These are phyloP conservation scores for Scaptomyza caliginosa DNA, from an alignment of 2,888 invertebrate species.

Conservation along the genomic window DNA sequence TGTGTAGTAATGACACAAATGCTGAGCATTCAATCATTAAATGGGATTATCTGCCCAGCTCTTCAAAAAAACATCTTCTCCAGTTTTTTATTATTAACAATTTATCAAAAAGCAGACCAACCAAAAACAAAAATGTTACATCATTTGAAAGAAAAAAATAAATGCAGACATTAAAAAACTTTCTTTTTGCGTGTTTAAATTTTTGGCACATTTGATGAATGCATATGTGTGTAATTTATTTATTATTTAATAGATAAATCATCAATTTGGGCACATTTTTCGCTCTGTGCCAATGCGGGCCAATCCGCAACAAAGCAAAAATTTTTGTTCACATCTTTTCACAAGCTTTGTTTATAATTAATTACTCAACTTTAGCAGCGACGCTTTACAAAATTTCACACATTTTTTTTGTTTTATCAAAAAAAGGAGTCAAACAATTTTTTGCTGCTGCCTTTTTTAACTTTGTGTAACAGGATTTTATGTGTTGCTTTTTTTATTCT, in stretches of 20 bases:
- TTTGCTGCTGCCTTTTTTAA: constrained; percentile 18
- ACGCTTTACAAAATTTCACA: constrained; percentile 40
- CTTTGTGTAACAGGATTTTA: background rate
- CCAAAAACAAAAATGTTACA: constrained; percentile 42
- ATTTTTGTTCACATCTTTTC: constrained; percentile 7
- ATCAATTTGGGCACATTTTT: constrained; percentile 15
- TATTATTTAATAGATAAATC: constrained; percentile 13
- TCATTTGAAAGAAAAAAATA: too few relatives aligned
- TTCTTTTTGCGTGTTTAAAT: constrained; percentile 51
- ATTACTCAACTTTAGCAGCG: constrained; percentile 55
- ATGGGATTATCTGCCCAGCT: constrained; percentile 15
- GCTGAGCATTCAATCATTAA: constrained; percentile 46
- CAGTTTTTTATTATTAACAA: constrained; percentile 55
- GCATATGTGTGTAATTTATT: constrained; percentile 4
- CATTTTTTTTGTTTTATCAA: too few relatives aligned
- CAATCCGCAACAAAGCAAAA: constrained; percentile 11
- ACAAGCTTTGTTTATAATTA: constrained; percentile 55
- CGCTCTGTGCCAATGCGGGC: constrained; percentile 22
- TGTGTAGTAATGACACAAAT: constrained; percentile 27
- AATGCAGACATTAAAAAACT: constrained; percentile 43
- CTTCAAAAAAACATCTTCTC: constrained; percentile 35
- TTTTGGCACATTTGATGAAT: constrained; percentile 23
- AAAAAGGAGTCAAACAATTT: too few relatives aligned
- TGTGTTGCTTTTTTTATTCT: background rate
- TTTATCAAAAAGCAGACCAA: constrained; percentile 42